These are phyloP conservation scores for Mamestra configurata DNA, from an alignment of 1,140 invertebrate species.

Conservation along the genomic window DNA sequence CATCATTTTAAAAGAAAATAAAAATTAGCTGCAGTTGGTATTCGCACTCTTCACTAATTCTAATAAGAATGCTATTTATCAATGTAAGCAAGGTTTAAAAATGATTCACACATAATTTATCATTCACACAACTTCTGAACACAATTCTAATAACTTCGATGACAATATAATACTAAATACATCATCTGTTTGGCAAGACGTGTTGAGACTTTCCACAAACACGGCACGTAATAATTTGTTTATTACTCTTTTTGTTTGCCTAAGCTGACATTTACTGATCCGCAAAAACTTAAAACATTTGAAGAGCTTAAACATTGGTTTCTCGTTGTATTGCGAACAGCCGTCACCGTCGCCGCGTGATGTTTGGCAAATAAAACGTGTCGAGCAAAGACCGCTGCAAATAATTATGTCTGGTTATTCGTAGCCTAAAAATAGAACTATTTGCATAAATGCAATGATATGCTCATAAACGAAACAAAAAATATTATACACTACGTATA, in stretches of 20 bases:
- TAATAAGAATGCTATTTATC: no score
- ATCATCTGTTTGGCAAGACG: conserved; percentile 9
- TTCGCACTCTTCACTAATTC: no score
- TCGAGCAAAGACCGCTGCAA: conserved; percentile 7
- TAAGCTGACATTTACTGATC: conserved; percentile 23
- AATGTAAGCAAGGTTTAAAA: no score
- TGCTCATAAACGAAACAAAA: no score
- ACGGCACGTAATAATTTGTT: conserved; percentile 11
- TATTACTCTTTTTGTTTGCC: not conserved
- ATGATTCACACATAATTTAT: no score
- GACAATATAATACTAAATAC: no score
- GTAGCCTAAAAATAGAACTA: not conserved
- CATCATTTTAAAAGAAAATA: no score
- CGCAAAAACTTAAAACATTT: conserved; percentile 34
- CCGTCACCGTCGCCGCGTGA: not conserved
- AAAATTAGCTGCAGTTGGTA: no score
- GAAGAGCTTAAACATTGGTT: conserved; percentile 16
- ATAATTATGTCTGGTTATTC: conserved; percentile 15
- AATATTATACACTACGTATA: no score
- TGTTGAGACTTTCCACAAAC: conserved; percentile 13
- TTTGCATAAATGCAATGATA: no score
- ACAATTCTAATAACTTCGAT: no score
- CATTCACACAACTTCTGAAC: no score
- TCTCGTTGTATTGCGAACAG: conserved; percentile 17
- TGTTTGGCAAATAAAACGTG: conserved; percentile 24